A percentile compares a stretch with the other conserved stretches of the same genome.
phyloP scores from a whole-genome alignment of 2,797 vertebrate species.

The Rhinoraja longicauda region DNA sequence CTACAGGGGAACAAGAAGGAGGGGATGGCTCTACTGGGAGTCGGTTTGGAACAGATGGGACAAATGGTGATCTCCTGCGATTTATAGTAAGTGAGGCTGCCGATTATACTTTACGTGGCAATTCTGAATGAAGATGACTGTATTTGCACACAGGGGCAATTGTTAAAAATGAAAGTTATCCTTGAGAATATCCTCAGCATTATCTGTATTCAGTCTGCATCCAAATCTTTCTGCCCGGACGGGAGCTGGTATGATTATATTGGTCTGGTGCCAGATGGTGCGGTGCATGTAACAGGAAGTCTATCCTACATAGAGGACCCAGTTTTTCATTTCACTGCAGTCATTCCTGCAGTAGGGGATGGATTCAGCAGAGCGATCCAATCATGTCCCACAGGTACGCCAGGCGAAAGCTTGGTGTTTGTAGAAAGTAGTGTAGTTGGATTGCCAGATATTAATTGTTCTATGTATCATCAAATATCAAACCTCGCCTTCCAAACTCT shows the following conservation, averaged over 20 bases:
- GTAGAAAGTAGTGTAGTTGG: background rate
- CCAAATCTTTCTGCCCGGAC: background rate
- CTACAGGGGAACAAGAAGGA: too few relatives aligned
- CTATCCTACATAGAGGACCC: slow-evolving; percentile 1
- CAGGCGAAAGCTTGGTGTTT: background rate
- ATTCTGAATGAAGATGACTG: background rate
- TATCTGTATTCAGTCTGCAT: background rate
- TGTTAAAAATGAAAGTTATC: background rate
- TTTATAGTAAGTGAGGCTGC: background rate
- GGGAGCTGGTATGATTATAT: background rate
- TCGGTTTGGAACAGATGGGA: too few relatives aligned
- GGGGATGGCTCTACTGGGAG: too few relatives aligned
- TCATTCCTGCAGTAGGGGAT: background rate
- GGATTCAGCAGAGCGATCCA: background rate
- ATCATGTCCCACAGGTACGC: background rate
- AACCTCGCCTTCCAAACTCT: background rate
- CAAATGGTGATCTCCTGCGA: too few relatives aligned
- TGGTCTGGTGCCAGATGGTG: slow-evolving; percentile 8
- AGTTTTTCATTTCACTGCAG: background rate
- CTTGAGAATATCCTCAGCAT: background rate
- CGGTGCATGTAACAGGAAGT: slow-evolving; percentile 1
- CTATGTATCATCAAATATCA: background rate
- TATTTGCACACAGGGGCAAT: background rate
- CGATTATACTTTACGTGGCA: background rate
- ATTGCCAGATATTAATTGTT: background rate